Evolutionary conservation across 2,797 vertebrate species (phyloP), one percentile per base, ranked within the genome.

Genomic region (Gymnopithys bicolor): DNA sequence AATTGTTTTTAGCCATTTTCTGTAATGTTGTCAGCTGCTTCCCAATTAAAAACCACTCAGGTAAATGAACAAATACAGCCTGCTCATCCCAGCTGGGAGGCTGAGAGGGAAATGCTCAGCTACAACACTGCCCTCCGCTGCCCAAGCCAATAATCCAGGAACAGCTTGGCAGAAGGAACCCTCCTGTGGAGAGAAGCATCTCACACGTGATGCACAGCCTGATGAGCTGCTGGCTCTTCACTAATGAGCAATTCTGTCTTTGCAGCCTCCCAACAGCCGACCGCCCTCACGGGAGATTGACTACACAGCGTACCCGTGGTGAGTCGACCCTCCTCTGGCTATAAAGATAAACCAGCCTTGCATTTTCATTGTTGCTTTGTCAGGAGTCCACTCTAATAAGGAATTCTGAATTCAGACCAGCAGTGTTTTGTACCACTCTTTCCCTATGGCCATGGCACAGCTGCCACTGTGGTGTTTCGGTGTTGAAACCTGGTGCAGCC

Each of bases 291-390:
- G 99, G 95, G 99, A 99, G 96, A 97, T 98, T 1, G 99, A 99
- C 98, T 99, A 99, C 97, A 98, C 98, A 0, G 98, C 97, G 1
- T 99, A 99, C 97, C 99, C 99, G 0, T 99, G 99, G 99, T 99
- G 98, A 98, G 98, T 93, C 2, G 13, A 16, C 8, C 19, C 75
- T 51, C 8, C n/a, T 30, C 52, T n/a, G 43, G 43, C 30, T 46
- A 1, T 7, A 5, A 7, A 19, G 11, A 5, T 1, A 2, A 0
- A 2, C 13, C 19, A 1, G 2, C 43, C 30, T 25, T 3, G n/a
- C 33, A 28, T 49, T 43, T 10, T 9, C 37, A 5, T 18, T 5
- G 49, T 14, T 27, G 0, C 9, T 21, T 35, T 8, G 33, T 43
- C 39, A 22, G 60, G 45, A 79, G 37, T 7, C 62, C 14, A 0